These are phyloP conservation scores for Glossosoma conforme DNA, from an alignment of 1,140 invertebrate species.

Conservation along the genomic window DNA sequence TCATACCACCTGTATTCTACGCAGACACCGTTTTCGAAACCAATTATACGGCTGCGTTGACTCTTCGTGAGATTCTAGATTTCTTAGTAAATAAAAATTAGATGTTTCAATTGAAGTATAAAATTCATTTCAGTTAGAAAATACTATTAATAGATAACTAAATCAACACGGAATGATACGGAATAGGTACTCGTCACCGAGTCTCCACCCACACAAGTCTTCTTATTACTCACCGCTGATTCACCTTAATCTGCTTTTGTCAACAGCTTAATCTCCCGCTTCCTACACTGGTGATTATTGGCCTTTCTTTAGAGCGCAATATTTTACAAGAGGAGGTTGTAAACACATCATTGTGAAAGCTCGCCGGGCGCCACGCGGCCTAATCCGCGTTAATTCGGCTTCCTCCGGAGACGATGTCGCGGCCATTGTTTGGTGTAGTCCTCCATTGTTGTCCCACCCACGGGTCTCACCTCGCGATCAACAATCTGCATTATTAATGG, in stretches of 20 bases:
- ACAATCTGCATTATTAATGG: neutral
- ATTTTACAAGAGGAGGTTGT: neutral
- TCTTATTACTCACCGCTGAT: conserved; percentile 6
- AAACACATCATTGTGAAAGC: neutral
- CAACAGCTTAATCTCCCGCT: conserved; percentile 6
- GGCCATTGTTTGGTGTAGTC: neutral
- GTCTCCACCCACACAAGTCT: too few species aligned
- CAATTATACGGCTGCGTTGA: too few species aligned
- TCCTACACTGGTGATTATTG: conserved; percentile 11
- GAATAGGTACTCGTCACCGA: too few species aligned
- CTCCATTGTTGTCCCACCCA: neutral
- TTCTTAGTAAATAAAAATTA: too few species aligned
- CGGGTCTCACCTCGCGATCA: neutral
- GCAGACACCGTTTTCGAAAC: too few species aligned
- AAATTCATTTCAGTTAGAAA: neutral
- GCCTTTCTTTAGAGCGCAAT: neutral
- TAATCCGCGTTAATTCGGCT: conserved; percentile 6
- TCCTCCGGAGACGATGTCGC: neutral
- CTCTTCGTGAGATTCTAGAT: too few species aligned
- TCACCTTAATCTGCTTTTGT: conserved; percentile 14
- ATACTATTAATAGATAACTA: too few species aligned
- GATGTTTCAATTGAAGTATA: neutral
- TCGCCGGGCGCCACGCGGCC: neutral
- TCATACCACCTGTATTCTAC: too few species aligned
- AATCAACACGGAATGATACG: too few species aligned